A percentile compares a stretch with the other conserved stretches of the same genome.
Conservation (phyloP, 2,797 vertebrate genomes). For the Staurois parvus region DNA sequence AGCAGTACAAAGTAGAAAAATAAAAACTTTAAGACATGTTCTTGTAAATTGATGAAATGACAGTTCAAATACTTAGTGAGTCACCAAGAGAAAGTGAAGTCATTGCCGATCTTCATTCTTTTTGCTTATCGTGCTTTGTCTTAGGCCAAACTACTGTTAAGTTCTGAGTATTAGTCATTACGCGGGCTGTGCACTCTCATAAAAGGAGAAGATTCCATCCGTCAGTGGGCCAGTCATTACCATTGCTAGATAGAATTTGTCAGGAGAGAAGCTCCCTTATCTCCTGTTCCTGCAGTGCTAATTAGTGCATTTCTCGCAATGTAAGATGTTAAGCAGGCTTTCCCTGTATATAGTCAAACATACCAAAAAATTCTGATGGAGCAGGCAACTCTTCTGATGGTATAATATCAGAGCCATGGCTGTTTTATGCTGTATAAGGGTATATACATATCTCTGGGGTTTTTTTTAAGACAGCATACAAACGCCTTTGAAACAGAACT, state of each 20-base stretch:
- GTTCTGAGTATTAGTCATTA: conserved; percentile 80
- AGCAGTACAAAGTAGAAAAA: conserved; percentile 80
- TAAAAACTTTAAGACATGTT: conserved; percentile 79
- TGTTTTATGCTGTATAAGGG: neutral
- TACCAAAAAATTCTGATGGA: conserved; percentile 70
- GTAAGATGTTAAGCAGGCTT: conserved; percentile 67
- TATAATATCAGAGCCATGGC: neutral
- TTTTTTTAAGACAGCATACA: no score
- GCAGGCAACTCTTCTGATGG: conserved; percentile 63
- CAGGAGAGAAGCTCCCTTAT: conserved; percentile 57
- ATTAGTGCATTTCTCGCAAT: conserved; percentile 67
- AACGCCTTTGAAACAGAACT: no score
- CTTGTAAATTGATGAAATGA: conserved; percentile 81
- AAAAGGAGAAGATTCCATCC: conserved; percentile 79
- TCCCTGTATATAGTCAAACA: conserved; percentile 61
- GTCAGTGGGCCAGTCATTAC: conserved; percentile 71
- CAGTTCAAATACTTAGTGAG: conserved; percentile 78
- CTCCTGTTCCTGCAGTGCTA: conserved; percentile 27
- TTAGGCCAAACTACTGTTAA: conserved; percentile 68
- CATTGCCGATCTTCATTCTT: conserved; percentile 79
- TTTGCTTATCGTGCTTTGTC: conserved; percentile 74
- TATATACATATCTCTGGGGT: neutral
- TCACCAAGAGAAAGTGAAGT: conserved; percentile 81
- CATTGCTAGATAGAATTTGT: conserved; percentile 68
- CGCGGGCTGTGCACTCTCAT: conserved; percentile 80